A percentile compares a stretch with the other conserved stretches of the same genome.
These are phyloP conservation scores for Mycteria americana DNA, from an alignment of 2,797 vertebrate genomes.

Conservation along the genomic window DNA sequence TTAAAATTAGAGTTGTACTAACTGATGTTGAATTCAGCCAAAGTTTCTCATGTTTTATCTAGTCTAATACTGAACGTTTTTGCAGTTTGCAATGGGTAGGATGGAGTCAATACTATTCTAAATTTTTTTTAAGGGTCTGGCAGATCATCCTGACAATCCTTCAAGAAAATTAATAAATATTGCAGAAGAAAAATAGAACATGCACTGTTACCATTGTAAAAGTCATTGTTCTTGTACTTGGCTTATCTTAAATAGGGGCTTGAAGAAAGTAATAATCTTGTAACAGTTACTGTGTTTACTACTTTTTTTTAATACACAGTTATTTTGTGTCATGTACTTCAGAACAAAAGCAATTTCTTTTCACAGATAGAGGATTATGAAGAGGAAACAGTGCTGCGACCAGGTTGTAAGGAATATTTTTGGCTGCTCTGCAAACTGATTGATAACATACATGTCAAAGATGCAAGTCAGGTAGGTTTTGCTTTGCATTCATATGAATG, in stretches of 20 bases:
- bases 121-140: background rate
- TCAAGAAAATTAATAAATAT: background rate
- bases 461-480: slow-evolving; percentile 90
- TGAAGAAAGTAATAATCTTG: background rate
- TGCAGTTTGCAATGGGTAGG: background rate
- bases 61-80: background rate
- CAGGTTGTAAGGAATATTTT: slow-evolving; percentile 98
- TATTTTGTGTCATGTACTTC: background rate
- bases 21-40: background rate
- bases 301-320: background rate
- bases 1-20: background rate
- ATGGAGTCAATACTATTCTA: background rate
- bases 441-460: slow-evolving; percentile 99
- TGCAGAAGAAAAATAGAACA: background rate
- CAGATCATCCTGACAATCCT: background rate
- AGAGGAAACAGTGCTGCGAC: slow-evolving; percentile 90
- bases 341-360: slow-evolving; percentile 37
- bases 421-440: slow-evolving; percentile 99
- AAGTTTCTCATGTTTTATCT: background rate
- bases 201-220: background rate
- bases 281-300: background rate
- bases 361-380: slow-evolving; percentile 93
- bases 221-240: background rate
- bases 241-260: background rate
- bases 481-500: background rate